Conservation (phyloP, 2,797 vertebrate species). For the Eulemur mongoz region DNA sequence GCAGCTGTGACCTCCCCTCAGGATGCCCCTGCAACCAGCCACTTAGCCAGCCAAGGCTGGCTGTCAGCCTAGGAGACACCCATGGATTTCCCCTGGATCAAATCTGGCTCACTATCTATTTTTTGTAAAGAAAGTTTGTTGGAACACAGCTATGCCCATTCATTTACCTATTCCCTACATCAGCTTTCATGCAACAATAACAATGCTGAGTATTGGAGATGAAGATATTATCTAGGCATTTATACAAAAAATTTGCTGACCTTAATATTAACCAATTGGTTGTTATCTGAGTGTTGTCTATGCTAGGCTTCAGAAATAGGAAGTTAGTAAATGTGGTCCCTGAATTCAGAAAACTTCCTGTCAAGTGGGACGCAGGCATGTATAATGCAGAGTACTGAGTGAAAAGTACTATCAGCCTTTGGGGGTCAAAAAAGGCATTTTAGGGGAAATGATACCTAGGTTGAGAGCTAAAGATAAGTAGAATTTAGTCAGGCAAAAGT, state of each 20-base stretch:
- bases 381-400: not conserved
- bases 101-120: not conserved
- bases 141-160: not conserved
- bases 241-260: no score
- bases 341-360: not conserved
- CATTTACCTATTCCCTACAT: not conserved
- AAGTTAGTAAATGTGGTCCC: not conserved
- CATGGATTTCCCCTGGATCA: not conserved
- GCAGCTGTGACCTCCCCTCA: not conserved
- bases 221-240: not conserved
- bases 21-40: not conserved
- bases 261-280: not conserved
- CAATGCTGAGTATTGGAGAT: not conserved
- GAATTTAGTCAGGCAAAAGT: not conserved
- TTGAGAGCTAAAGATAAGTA: not conserved
- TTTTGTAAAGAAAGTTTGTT: not conserved
- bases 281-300: not conserved
- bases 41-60: not conserved
- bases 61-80: not conserved
- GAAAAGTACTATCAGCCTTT: not conserved
- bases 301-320: not conserved
- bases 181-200: not conserved
- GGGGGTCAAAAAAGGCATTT: not conserved
- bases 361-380: no score
- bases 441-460: not conserved